Evolutionary conservation across 2,113 vertebrate genomes (phyloP).

Genomic region (Cairina moschata): DNA sequence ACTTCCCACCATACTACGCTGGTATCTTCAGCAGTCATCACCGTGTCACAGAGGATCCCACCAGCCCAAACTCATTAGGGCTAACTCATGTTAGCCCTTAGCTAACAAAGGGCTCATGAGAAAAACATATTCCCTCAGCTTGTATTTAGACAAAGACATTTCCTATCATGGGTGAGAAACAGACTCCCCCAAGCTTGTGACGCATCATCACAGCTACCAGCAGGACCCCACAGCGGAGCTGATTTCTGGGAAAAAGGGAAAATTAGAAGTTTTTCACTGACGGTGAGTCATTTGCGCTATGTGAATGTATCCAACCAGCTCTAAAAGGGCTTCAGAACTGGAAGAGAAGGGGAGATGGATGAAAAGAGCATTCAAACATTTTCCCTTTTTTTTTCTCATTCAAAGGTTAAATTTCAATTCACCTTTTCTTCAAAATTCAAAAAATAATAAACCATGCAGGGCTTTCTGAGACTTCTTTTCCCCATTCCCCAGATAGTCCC

Average conservation of each 20-base stretch:
- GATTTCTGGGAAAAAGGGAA: neutral
- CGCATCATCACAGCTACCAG: neutral
- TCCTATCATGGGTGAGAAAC: neutral
- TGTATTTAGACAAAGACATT: conserved; percentile 39
- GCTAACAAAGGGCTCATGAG: conserved; percentile 39
- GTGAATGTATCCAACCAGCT: neutral
- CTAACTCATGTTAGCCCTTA: neutral
- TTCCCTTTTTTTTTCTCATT: neutral
- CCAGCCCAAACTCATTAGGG: conserved; percentile 2
- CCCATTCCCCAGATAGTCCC: neutral
- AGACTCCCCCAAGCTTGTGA: neutral
- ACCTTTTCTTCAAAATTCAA: neutral
- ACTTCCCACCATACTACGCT: neutral
- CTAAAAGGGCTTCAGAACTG: neutral
- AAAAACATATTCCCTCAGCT: conserved; percentile 11
- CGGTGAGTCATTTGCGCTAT: neutral
- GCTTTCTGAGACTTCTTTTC: neutral
- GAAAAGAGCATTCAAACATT: neutral
- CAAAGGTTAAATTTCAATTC: neutral
- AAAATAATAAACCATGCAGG: conserved; percentile 1
- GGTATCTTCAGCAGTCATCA: conserved; percentile 27
- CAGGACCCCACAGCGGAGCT: neutral
- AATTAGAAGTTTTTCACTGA: neutral
- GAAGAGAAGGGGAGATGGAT: neutral
- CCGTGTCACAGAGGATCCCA: conserved; percentile 11